Percentiles rank a stretch among this genome's conserved stretches.
These are phyloP conservation scores for Hermaeophaga mercurialis DNA, from an alignment of 2,888 invertebrate genomes.

Conservation along the genomic window DNA sequence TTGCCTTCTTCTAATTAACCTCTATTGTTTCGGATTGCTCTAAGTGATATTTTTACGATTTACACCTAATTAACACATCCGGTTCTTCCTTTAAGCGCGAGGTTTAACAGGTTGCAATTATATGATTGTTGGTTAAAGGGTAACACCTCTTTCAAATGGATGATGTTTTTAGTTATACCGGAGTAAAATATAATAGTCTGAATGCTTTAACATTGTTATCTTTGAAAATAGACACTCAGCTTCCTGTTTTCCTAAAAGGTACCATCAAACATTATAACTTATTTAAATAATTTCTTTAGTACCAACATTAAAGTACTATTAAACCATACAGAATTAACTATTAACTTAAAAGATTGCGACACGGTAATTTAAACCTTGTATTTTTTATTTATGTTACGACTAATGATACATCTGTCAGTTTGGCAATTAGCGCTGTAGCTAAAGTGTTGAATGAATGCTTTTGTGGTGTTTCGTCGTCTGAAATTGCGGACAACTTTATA, in stretches of 20 bases:
- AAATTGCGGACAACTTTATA: constrained; percentile 11
- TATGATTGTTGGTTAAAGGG: too few species aligned
- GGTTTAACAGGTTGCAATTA: not conserved
- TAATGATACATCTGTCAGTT: constrained; percentile 6
- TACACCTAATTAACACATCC: constrained; percentile 12
- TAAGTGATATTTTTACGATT: constrained; percentile 20
- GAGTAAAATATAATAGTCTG: too few species aligned
- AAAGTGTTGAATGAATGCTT: constrained; percentile 6
- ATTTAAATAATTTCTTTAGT: not conserved
- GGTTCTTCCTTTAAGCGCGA: constrained; percentile 4
- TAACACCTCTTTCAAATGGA: too few species aligned
- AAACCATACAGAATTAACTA: not conserved
- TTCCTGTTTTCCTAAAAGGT: not conserved
- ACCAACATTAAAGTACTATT: not conserved
- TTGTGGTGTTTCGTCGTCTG: constrained; percentile 3
- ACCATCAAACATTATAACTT: not conserved
- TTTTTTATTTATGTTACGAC: constrained; percentile 5
- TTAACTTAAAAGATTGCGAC: not conserved
- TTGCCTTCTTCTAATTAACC: constrained; percentile 27
- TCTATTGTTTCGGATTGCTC: constrained; percentile 20
- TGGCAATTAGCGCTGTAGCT: constrained; percentile 1
- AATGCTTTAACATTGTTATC: too few species aligned
- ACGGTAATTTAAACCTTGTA: not conserved
- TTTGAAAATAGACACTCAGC: too few species aligned
- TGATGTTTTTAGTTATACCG: too few species aligned